Evolutionary conservation across 2,888 invertebrate genomes (phyloP).

Genomic region (Tortrix viridana): DNA sequence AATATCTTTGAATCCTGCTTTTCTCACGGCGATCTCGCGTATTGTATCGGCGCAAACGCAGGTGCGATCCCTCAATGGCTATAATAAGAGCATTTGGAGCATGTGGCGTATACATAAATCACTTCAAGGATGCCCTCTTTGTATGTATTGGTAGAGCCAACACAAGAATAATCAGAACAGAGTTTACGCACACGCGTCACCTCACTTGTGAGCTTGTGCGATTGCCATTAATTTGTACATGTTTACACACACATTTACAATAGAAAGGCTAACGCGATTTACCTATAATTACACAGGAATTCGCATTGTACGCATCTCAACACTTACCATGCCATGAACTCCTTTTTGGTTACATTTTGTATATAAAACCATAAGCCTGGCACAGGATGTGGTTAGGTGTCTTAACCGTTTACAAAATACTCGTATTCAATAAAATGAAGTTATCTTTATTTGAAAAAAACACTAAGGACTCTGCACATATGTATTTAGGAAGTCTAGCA

Average conservation of each 20-base stretch:
- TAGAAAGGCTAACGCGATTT: no score
- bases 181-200: no score
- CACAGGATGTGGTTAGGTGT: neutral
- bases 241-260: no score
- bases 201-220: no score
- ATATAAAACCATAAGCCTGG: no score
- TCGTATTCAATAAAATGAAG: neutral
- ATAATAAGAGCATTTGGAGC: conserved; percentile 46
- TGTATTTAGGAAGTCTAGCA: neutral
- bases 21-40: conserved; percentile 31
- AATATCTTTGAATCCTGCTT: conserved; percentile 24
- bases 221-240: no score
- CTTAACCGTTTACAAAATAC: neutral
- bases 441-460: neutral
- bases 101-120: conserved; percentile 38
- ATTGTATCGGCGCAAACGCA: conserved; percentile 56
- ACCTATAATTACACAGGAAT: conserved; percentile 57
- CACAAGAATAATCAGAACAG: no score
- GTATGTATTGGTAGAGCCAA: no score
- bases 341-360: no score
- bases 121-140: no score
- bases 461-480: no score
- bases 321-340: no score
- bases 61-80: conserved; percentile 55
- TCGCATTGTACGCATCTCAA: conserved; percentile 50